Percentiles rank a stretch among this genome's conserved stretches.
Conservation (phyloP, 1,140 invertebrate species). For the Hormaphis cornu region DNA sequence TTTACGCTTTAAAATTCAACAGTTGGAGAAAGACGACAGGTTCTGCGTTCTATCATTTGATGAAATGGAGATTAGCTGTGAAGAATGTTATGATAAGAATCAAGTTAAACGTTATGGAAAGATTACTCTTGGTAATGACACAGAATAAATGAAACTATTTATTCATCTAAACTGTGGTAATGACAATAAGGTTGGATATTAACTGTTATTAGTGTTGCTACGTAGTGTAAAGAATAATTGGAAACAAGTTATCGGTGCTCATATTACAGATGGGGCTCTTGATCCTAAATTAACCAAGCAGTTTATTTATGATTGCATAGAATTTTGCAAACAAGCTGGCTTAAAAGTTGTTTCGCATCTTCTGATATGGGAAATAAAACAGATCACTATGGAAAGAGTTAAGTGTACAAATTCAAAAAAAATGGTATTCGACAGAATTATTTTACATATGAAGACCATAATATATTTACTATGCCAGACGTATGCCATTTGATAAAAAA, state of each 20-base stretch:
- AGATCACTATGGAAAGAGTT: background rate
- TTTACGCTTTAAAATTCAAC: background rate
- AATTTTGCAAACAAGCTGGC: background rate
- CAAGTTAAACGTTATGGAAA: background rate
- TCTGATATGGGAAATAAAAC: constrained; percentile 23
- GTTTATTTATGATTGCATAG: background rate
- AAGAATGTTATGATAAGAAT: constrained; percentile 2
- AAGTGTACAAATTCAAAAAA: background rate
- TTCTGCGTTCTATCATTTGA: background rate
- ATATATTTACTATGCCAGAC: background rate
- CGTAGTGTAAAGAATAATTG: constrained; percentile 1
- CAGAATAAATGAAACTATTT: too few species aligned
- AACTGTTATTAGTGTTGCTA: background rate
- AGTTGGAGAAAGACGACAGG: background rate
- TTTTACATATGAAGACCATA: background rate
- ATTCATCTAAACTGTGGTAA: too few species aligned
- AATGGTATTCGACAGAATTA: background rate
- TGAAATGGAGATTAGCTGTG: constrained; percentile 6
- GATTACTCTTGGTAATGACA: background rate
- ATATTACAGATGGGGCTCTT: background rate
- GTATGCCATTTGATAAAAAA: constrained; percentile 9
- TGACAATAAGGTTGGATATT: background rate
- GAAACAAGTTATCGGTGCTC: constrained; percentile 13
- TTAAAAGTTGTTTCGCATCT: background rate
- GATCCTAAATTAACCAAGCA: background rate